Evolutionary conservation across 2,797 vertebrate genomes (phyloP), one percentile per base, ranked within the genome.

Genomic region (Spinibarbus caldwelli): DNA sequence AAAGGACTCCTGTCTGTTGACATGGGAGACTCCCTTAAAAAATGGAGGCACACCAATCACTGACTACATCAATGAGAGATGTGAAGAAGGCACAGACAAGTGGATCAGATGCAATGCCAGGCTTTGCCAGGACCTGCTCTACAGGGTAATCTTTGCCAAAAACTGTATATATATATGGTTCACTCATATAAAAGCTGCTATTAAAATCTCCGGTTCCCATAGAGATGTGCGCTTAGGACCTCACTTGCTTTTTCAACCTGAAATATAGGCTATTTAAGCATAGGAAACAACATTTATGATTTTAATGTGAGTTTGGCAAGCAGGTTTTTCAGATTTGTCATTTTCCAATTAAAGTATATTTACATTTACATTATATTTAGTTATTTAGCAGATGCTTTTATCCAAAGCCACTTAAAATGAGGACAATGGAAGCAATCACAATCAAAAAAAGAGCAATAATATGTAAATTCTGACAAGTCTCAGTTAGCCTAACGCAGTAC

Each of bases 91-190:
- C 47, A 95, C 94, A 17, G 96, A 98, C 83, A 96, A 99, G 85
- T 99, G 98, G 98, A 93, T 98, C 52, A 96, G 97, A 82, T 99
- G 97, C 90, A 99, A 99, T 78, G 92, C 93, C 75, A 97, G 97
- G 88, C 96, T 97, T 88, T 96, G 96, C 81, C 97, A 95, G 17
- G 94, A 96, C 89, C 96, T 98, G 83, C 93, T 92, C 87, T 99
- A 97, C 90, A 97, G 97, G 96, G 98, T 97, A 92, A 34, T 57
- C 12, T 77, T 77, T 57, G 49, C 23, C 21, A 77, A 38, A 38
- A 4, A 38, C 31, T 36, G 3, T 67, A 21, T 67, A 29, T 64
- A n/a, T n/a, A 29, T 62, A 15, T 17, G 49, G 49, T 52, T 52
- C 49, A 21, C 17, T 52, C 49, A 57, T 59, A 26, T 59, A 6